Base-by-base conservation (phyloP, 2,797 vertebrate species). In the Mycteria americana region DNA sequence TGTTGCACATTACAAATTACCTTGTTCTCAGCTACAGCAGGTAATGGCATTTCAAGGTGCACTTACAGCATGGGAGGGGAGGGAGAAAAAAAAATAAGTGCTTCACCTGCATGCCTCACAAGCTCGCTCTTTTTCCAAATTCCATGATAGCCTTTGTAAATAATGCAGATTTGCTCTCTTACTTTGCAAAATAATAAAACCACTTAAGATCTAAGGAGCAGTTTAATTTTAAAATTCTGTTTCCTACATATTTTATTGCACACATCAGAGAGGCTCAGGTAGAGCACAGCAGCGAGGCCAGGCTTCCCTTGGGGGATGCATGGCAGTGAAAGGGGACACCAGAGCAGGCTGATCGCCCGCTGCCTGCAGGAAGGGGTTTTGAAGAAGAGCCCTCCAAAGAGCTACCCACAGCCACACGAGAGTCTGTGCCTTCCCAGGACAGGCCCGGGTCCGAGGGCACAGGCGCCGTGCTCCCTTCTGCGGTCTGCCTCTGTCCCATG, bases 1-100 rank as follows among this genome's bases (percentile, higher is more conserved):
- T 97, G 96, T 74, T 98, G 84, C 77, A 96, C 95, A 87, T 97
- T 98, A 98, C 95, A 98, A 98, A 99, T 97, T 97, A 97, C 97
- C 95, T 97, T 95, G 93, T 60, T 94, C 95, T 95, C 69, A 88
- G 91, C 88, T 96, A 93, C 14, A 92, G 90, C 92, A 96, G 85
- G 89, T 95, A 98, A 97, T 85, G 89, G 93, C 95, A 96, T 97
- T 98, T 97, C 97, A 97, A 98, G 96, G 96, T 93, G 64, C 79
- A 82, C 21, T 69, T 72, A 64, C 13, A 94, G 73, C 31, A 79
- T 4, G 43, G 30, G 4, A 46, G 60, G 53, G 18, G 28, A 62
- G 31, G 4, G 7, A 28, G 4, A 7, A 67, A 41, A 67, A 41
- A 60, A 75, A 46, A 35, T 4, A 59, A 11, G 35, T 1, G 3